phyloP scores from a whole-genome alignment of 2,797 vertebrate species.

The Rhinichthys osculus region DNA sequence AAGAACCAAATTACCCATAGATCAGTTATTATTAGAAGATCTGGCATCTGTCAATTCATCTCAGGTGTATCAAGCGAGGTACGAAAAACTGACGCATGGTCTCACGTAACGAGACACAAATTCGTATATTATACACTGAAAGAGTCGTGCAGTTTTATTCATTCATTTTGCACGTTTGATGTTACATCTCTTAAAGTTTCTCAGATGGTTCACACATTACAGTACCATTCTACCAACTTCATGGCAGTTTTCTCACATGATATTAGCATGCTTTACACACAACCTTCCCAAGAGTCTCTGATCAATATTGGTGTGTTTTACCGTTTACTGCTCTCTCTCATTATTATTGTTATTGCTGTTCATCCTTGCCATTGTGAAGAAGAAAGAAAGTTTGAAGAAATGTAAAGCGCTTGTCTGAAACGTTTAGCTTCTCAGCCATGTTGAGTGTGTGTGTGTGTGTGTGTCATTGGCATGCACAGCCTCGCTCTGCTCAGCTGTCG shows the following conservation, averaged over 20 bases:
- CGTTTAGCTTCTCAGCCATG: constrained; percentile 23
- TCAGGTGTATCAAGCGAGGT: no score
- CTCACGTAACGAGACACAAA: neutral
- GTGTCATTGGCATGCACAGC: constrained; percentile 50
- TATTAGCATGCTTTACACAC: constrained; percentile 6
- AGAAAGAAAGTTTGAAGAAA: neutral
- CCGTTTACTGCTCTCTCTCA: constrained; percentile 7
- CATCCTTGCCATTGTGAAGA: neutral
- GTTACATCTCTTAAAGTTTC: constrained; percentile 6
- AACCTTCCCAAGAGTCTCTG: neutral
- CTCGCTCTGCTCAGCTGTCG: constrained; percentile 53
- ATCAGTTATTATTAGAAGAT: no score
- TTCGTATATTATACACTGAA: neutral
- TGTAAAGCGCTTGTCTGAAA: constrained; percentile 40
- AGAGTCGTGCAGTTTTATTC: neutral
- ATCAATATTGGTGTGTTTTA: constrained; percentile 4
- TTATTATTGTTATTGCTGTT: constrained; percentile 13
- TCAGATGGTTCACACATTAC: neutral
- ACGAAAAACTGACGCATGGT: neutral
- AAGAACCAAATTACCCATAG: no score
- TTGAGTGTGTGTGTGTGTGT: constrained; percentile 43
- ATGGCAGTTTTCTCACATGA: neutral
- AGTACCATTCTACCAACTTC: neutral
- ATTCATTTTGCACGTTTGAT: neutral
- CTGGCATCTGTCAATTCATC: no score